Conservation (phyloP, 92 coral and sea anemone species). For the Phymanthus crucifer region DNA sequence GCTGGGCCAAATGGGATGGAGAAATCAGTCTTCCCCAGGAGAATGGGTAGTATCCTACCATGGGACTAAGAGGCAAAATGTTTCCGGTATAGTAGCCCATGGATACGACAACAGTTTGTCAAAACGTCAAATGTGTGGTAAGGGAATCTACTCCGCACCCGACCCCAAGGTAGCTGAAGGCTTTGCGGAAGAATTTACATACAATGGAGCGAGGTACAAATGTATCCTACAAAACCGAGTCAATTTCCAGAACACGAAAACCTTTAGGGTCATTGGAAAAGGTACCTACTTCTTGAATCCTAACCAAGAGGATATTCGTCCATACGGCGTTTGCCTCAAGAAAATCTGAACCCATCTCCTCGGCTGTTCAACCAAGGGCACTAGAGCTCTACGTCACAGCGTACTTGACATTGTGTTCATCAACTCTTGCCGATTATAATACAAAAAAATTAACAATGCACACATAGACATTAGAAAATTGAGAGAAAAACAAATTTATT, state of each 20-base stretch:
- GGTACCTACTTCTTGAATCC: not conserved
- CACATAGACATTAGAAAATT: too few relatives aligned
- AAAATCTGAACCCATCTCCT: not conserved
- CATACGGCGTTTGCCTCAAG: slow-evolving; percentile 42
- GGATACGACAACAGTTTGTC: slow-evolving; percentile 6
- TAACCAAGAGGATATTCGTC: slow-evolving; percentile 10
- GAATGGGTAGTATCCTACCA: slow-evolving; percentile 60
- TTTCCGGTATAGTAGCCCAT: slow-evolving; percentile 14
- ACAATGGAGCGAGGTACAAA: slow-evolving; percentile 14
- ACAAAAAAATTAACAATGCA: too few relatives aligned
- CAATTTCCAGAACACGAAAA: not conserved
- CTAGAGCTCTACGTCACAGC: too few relatives aligned
- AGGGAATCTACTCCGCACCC: not conserved
- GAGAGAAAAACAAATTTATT: too few relatives aligned
- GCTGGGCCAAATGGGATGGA: slow-evolving; percentile 44
- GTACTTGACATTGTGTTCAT: too few relatives aligned
- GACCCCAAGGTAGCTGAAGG: not conserved
- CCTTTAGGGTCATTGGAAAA: not conserved
- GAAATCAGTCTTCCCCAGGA: slow-evolving; percentile 24
- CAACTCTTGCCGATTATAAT: too few relatives aligned
- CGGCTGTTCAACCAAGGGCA: too few relatives aligned
- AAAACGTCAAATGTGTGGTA: not conserved
- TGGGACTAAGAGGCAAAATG: slow-evolving; percentile 23
- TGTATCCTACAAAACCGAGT: slow-evolving; percentile 30
- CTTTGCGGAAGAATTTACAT: not conserved